These are phyloP conservation scores for Moxostoma hubbsi DNA, from an alignment of 2,797 vertebrate genomes.

Conservation along the genomic window DNA sequence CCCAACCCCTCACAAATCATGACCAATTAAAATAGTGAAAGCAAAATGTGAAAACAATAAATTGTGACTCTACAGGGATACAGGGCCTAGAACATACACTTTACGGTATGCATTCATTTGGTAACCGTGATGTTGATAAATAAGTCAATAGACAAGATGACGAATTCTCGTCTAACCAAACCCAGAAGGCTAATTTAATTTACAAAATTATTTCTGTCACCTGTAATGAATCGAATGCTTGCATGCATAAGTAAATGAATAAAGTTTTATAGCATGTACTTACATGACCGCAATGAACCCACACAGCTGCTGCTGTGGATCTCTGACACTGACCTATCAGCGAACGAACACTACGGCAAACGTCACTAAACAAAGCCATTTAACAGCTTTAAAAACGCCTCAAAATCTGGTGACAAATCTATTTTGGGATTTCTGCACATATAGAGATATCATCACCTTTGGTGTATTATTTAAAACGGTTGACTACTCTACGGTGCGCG, in stretches of 20 bases:
- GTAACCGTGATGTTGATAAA: not conserved
- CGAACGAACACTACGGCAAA: slow-evolving; percentile 58
- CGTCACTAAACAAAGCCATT: slow-evolving; percentile 65
- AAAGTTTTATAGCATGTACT: not conserved
- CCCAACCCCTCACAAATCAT: too few relatives aligned
- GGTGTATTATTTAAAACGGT: not conserved
- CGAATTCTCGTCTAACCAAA: not conserved
- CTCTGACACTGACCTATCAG: slow-evolving; percentile 66
- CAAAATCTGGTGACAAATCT: not conserved
- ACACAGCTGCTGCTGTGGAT: slow-evolving; percentile 30
- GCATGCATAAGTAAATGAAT: not conserved
- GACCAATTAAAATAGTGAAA: too few relatives aligned
- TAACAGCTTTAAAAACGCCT: not conserved
- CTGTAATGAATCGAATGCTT: not conserved
- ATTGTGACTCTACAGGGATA: too few relatives aligned
- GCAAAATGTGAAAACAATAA: too few relatives aligned
- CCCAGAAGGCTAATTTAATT: not conserved
- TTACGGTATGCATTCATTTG: not conserved
- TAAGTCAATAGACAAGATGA: not conserved
- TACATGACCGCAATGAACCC: slow-evolving; percentile 15
- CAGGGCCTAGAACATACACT: too few relatives aligned
- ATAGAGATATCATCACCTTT: not conserved
- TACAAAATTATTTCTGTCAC: not conserved
- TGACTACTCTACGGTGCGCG: not conserved
- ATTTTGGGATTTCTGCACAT: not conserved